Evolutionary conservation across 2,888 invertebrate species (phyloP), one percentile per base, ranked within the genome.

Genomic region (Drosophila koepferae): DNA sequence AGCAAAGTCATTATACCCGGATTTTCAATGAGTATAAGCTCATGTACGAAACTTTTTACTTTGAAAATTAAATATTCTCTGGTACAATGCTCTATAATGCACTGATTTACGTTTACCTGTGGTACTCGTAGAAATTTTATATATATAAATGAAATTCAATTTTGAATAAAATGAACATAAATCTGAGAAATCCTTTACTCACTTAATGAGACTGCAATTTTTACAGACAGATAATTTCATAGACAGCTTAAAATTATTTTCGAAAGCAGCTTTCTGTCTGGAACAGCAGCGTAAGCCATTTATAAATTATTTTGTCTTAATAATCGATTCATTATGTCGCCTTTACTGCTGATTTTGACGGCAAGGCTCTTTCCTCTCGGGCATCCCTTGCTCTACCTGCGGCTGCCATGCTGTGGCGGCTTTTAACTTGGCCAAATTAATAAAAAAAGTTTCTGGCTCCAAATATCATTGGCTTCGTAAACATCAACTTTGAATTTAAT

Each of bases 401-500:
- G 2, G 10, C 16, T 3, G 5, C 38, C 38, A 38, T 14, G 31
- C 31, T 38, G 2, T 8, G n/a, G 12, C 28, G 18, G 12, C 46
- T 28, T n/a, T 59, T 46, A 59, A 28, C 59, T 46, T 38, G 38
- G 38, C 8, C 38, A 38, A 59, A 36, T 58, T 34, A 36, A 44
- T 44, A 36, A 36, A 56, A 58, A 44, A 44, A 44, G 44, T 36
- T 56, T 20, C 20, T 10, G 3, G 44, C 44, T 18, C 44, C 36
- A 51, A 59, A 64, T 64, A 41, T 43, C 40, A 59, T 20, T 59
- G 59, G 49, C 59, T 41, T 20, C 12, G 38, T n/a, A 43, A 43
- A 62, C 36, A 28, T 31, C 34, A 65, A 61, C 28, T 65, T 65
- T 53, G 16, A 60, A 60, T 44, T 66, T 28, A 65, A 65, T 64